Base-by-base conservation (phyloP, 2,113 vertebrate species). In the Lampris incognitus region DNA sequence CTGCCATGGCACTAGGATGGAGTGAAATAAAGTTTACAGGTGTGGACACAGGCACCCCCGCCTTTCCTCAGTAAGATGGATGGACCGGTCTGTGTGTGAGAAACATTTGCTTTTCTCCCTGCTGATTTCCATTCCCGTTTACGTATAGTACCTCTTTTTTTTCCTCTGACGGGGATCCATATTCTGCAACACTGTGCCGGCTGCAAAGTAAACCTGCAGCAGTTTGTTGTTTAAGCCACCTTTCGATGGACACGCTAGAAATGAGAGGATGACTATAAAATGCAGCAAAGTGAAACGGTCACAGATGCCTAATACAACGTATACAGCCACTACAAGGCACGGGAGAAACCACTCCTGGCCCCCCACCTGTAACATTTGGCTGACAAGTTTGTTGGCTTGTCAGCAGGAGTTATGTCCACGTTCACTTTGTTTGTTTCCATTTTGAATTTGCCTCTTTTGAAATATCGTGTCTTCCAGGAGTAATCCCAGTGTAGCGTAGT, bases 51-150 rank as follows among this genome's bases (percentile, higher is more conserved):
- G 1, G 40, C 9, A 11, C 9, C 50, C 13, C 9, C 50, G 4
- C n/a, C 57, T 66, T 39, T 39, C 42, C 9, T 3, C 61, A 63
- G 50, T 39, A 66, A 44, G 39, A 60, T 13, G 24, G 40, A 7
- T 72, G 52, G 6, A 2, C 39, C 67, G n/a, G 2, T 74, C 82
- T 79, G 62, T 59, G 67, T 1, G 71, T 62, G 56, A 9, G 4
- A 2, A n/a, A 42, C 7, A 86, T 90, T 89, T 90, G 89, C 82
- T 86, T 91, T 58, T 76, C 3, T 60, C 82, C 59, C 1, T 0
- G 3, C 6, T 72, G 63, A 86, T 84, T 87, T 86, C 66, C 81
- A 79, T 85, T 37, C 11, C 3, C 46, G 41, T 84, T 69, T 62
- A 59, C 77, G 60, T 49, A 57, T 51, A 70, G 62, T 13, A 5